Evolutionary conservation across 1,140 invertebrate genomes (phyloP), one percentile per base, ranked within the genome.

Genomic region (Penaeus vannamei): DNA sequence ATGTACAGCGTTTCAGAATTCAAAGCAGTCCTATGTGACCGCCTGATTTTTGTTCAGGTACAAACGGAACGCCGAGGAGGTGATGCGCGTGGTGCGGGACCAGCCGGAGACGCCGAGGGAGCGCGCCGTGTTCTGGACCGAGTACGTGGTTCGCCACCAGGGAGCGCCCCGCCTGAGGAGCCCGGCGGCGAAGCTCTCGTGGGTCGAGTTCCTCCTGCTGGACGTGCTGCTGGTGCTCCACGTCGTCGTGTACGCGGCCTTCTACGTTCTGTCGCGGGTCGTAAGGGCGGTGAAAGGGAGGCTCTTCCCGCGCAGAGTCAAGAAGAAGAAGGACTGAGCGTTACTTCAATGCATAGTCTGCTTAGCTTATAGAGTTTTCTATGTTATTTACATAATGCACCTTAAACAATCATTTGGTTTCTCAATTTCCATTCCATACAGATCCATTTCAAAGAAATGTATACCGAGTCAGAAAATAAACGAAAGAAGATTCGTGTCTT

Each of bases 71-170:
- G 72, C 42, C 19, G 72, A n/a, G 26, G 19, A 76, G 26, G 42
- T 36, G 19, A 20, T 20, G 20, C 32, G 23, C 29, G 29, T 76
- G 42, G 29, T 32, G 29, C 22, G 26, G 10, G 72, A 76, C 72
- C 72, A 76, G 72, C 20, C 42, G n/a, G 42, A 20, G 29, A 53
- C 86, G 53, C 81, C 86, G 14, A 32, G 26, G 69, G 86, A 88
- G 29, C 81, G 81, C 5, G 86, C 86, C 10, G 86, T 88, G 64
- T 88, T 88, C 81, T 88, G 86, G 86, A 88, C 86, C 12, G 81
- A 88, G 81, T 88, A 82, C 77, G 86, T 87, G 60, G 69, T 87
- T 26, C 86, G 86, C 36, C 86, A 87, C 62, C 36, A 46, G 23
- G 86, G 86, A 53, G 86, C 77, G 60, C 86, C 60, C 22, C 77